Percentiles rank a stretch among this genome's conserved stretches.
These are phyloP conservation scores for Mormyrus iriodes DNA, from an alignment of 2,113 vertebrate genomes.

Conservation along the genomic window DNA sequence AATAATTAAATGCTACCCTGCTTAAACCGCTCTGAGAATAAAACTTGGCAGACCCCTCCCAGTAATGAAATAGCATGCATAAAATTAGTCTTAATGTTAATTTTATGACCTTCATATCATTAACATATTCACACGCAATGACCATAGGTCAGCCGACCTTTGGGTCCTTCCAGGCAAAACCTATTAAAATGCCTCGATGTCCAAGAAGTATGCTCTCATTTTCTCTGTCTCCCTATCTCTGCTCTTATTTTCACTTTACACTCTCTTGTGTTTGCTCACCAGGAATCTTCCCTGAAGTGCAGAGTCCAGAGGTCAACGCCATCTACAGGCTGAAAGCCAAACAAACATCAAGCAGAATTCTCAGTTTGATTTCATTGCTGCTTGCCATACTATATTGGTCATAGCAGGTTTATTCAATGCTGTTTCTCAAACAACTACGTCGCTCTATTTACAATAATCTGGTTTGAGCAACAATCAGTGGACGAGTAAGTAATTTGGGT, in stretches of 20 bases:
- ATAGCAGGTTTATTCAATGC: not conserved
- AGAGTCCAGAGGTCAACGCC: not conserved
- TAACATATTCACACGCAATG: not conserved
- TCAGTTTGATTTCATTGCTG: not conserved
- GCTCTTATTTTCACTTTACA: not conserved
- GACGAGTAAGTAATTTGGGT: not conserved
- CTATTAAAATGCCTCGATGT: not conserved
- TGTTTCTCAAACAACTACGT: not conserved
- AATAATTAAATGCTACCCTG: not conserved
- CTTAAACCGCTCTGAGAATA: not conserved
- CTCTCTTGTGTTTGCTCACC: not conserved
- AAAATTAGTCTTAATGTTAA: not conserved
- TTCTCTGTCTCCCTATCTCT: not conserved
- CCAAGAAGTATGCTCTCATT: not conserved
- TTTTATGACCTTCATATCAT: not conserved
- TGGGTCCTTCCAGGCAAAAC: not conserved
- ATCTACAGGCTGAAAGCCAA: not conserved
- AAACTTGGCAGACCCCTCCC: not conserved
- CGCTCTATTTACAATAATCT: not conserved
- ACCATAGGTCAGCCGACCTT: not conserved
- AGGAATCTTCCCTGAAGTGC: not conserved
- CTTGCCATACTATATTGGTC: not conserved
- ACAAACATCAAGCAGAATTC: not conserved
- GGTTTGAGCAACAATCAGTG: not conserved
- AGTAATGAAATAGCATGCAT: not conserved